Evolutionary conservation across 2,888 invertebrate species (phyloP).

Genomic region (Ophioninae sp.): DNA sequence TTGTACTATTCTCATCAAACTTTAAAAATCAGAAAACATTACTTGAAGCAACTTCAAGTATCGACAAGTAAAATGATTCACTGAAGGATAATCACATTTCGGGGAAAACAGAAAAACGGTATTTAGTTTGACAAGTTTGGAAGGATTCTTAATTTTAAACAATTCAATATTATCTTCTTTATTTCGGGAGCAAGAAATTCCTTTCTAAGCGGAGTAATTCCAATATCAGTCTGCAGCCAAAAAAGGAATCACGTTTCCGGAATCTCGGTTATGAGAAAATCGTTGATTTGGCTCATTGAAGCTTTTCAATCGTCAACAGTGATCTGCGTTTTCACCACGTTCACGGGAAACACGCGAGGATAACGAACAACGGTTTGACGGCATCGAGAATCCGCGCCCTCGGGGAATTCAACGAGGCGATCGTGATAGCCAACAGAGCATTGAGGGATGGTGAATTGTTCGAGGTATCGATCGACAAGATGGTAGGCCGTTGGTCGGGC

Average conservation of each 20-base stretch:
- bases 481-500: constrained; percentile 96
- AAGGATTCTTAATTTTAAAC: not conserved
- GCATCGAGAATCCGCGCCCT: constrained; percentile 93
- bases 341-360: constrained; percentile 93
- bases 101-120: too few relatives aligned
- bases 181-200: not conserved
- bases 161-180: not conserved
- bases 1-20: too few relatives aligned
- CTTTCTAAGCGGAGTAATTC: not conserved
- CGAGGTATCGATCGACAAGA: constrained; percentile 93
- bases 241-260: not conserved
- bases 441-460: constrained; percentile 95
- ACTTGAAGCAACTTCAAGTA: not conserved
- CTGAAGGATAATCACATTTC: not conserved
- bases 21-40: not conserved
- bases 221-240: not conserved
- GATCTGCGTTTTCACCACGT: constrained; percentile 94
- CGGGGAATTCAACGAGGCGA: constrained; percentile 97
- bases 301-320: constrained; percentile 76
- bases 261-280: not conserved
- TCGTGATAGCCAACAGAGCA: constrained; percentile 94
- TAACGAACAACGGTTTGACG: constrained; percentile 91
- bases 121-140: too few relatives aligned
- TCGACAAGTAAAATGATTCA: not conserved
- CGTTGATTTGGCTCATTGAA: not conserved